phyloP scores from a whole-genome alignment of 2,797 vertebrate genomes.

The Micropoecilia bifurca region DNA sequence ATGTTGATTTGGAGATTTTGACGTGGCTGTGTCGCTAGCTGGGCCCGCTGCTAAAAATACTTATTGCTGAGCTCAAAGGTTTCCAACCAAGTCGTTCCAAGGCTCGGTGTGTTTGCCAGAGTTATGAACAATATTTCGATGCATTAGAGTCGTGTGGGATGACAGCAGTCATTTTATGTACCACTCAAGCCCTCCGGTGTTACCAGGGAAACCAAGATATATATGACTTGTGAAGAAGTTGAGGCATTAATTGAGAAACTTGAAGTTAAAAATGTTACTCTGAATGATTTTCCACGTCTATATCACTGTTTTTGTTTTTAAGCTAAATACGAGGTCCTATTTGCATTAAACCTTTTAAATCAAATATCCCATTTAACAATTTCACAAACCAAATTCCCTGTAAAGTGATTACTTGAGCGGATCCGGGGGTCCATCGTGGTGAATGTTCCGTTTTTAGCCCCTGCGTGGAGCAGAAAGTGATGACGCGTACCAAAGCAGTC shows the following conservation, averaged over 20 bases:
- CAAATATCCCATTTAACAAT: not conserved
- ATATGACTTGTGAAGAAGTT: not conserved
- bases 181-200: slow-evolving; percentile 1
- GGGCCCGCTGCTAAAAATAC: not conserved
- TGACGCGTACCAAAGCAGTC: slow-evolving; percentile 64
- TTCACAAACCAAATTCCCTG: not conserved
- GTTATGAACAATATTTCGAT: slow-evolving; percentile 5
- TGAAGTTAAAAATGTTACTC: not conserved
- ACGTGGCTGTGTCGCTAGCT: not conserved
- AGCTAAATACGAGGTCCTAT: not conserved
- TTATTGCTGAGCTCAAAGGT: not conserved
- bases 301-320: not conserved
- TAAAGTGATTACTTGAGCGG: slow-evolving; percentile 29
- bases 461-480: slow-evolving; percentile 51
- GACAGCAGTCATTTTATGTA: slow-evolving; percentile 2
- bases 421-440: slow-evolving; percentile 45
- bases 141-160: slow-evolving; percentile 4
- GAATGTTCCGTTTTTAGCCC: slow-evolving; percentile 56
- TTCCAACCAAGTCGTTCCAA: not conserved
- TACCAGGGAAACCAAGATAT: slow-evolving; percentile 9
- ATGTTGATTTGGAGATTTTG: not conserved
- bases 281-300: not conserved
- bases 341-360: not conserved
- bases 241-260: not conserved
- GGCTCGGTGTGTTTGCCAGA: not conserved